phyloP scores from a whole-genome alignment of 2,888 invertebrate genomes.

The Tholera decimalis region DNA sequence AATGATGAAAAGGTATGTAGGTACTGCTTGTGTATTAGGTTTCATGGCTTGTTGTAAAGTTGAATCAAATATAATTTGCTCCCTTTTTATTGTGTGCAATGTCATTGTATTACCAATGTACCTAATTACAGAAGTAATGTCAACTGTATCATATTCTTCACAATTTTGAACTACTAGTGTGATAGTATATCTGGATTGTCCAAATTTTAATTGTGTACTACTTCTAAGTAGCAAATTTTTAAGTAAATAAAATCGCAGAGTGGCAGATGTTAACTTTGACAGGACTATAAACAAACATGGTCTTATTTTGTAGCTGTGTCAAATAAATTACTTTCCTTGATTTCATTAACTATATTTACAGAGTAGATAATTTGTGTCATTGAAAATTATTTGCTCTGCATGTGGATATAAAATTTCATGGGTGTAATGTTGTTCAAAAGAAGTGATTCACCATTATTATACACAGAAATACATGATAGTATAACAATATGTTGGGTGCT shows the following conservation, averaged over 20 bases:
- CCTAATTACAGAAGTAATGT: conserved; percentile 44
- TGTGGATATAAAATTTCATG: conserved; percentile 63
- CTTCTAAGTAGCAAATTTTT: conserved; percentile 53
- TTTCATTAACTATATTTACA: conserved; percentile 17
- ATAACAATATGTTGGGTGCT: conserved; percentile 57
- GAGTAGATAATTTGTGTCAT: conserved; percentile 50
- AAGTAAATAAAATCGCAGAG: conserved; percentile 87
- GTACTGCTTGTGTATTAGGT: conserved; percentile 67
- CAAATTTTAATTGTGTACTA: conserved; percentile 70
- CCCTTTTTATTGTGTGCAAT: conserved; percentile 63
- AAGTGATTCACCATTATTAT: conserved; percentile 36
- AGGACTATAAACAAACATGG: conserved; percentile 26
- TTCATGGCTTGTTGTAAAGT: conserved; percentile 58
- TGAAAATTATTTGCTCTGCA: conserved; percentile 72
- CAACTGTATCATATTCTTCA: conserved; percentile 53
- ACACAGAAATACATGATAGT: conserved; percentile 38
- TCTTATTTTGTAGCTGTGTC: conserved; percentile 28
- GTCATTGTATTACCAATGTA: conserved; percentile 61
- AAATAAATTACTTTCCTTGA: conserved; percentile 27
- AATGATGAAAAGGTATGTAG: conserved; percentile 97
- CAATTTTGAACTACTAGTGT: conserved; percentile 48
- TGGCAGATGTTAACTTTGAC: conserved; percentile 67
- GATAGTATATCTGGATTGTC: conserved; percentile 89
- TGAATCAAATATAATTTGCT: conserved; percentile 69
- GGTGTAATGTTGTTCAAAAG: conserved; percentile 38